Evolutionary conservation across 2,797 vertebrate genomes (phyloP), one percentile per base, ranked within the genome.

Genomic region (Coranthus polyacanthus): DNA sequence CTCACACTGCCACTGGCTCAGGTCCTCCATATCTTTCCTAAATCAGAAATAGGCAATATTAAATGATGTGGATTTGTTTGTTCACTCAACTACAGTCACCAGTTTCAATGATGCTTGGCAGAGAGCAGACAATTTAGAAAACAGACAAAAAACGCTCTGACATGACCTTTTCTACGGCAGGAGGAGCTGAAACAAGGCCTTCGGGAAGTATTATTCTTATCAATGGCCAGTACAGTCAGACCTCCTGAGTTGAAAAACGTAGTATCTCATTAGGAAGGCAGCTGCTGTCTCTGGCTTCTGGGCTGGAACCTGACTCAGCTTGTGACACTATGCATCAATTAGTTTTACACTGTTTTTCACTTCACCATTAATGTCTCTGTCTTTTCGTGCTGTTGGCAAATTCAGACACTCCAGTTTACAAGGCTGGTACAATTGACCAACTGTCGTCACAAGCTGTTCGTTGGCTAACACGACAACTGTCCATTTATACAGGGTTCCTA

Each of bases 1-100:
- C 56, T 94, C 95, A 72, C 77, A 86, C 65, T 93, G 81, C 89
- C 85, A 90, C 57, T 91, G 93, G 46, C 77, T 88, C 73, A 88
- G 47, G 58, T 92, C 90, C 22, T 92, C 90, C 1, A 58, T 42
- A 4, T 84, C 77, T 50, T 49, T 78, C 69, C 91, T 88, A 55
- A 57, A 83, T 81, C 13, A 74, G 34, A 70, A 29, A 18, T 3
- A 17, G 47, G 21, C 12, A 26, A 38, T 2, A 44, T 5, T 45
- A 36, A 41, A 18, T 15, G 3, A 37, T 52, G 12, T 20, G 3
- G n/a, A n/a, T n/a, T n/a, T n/a, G n/a, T n/a, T n/a, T n/a, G n/a
- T n/a, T n/a, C n/a, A n/a, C n/a, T n/a, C n/a, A n/a, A 17, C 10
- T 36, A 36, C 34, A 36, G 2, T 36, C 9, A 36, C 34, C 7